phyloP scores from a whole-genome alignment of 2,888 invertebrate species.

The Drosophila pseudotalamancana region DNA sequence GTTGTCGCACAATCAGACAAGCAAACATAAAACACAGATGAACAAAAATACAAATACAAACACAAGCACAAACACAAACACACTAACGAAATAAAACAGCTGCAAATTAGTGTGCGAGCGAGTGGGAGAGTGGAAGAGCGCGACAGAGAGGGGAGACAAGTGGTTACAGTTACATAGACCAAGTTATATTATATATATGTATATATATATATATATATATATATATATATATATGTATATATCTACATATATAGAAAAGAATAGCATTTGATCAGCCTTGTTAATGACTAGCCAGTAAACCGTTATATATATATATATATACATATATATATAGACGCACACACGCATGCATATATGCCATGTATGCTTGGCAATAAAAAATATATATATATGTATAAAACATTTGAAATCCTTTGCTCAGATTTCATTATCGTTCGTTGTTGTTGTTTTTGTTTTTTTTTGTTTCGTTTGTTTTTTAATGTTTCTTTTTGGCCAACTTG shows the following conservation, averaged over 20 bases:
- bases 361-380: too few relatives aligned
- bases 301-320: neutral
- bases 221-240: neutral
- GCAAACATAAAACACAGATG: conserved; percentile 45
- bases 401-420: neutral
- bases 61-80: neutral
- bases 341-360: neutral
- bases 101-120: conserved; percentile 13
- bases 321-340: conserved; percentile 6
- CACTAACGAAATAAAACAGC: conserved; percentile 17
- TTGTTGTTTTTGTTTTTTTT: too few relatives aligned
- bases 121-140: neutral
- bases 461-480: too few relatives aligned
- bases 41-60: conserved; percentile 12
- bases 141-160: neutral
- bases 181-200: neutral
- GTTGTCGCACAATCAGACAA: conserved; percentile 62
- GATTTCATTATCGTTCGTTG: too few relatives aligned
- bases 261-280: neutral
- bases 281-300: neutral
- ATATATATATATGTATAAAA: conserved; percentile 14
- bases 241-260: neutral
- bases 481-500: too few relatives aligned
- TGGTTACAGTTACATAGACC: neutral
- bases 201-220: neutral